Base-by-base conservation (phyloP, 2,797 vertebrate genomes). In the Anas bahamensis region DNA sequence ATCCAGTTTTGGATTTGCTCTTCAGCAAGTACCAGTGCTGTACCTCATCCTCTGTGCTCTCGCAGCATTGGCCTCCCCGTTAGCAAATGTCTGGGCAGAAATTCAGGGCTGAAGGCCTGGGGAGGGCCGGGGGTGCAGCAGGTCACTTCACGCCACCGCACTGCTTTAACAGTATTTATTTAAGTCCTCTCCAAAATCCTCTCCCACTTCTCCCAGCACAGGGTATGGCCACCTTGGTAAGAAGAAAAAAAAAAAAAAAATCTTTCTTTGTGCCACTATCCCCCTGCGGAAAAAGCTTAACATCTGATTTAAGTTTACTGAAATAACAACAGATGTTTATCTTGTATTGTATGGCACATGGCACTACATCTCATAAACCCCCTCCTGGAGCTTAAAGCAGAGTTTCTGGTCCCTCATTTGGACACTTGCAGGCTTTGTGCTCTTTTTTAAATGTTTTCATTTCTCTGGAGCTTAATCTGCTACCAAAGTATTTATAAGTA, bases 261-360 rank as follows among this genome's bases (percentile, higher is more conserved):
- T 84, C 75, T 90, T 60, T 65, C 83, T 73, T 90, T 95, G 53
- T 87, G 70, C 76, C 88, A 66, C 61, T 50, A 11, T 97, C 93
- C 93, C 98, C 97, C 70, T 83, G 90, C 94, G 90, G 89, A 97
- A 97, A 97, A 96, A 93, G 93, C 96, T 76, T 94, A 96, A 98
- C 98, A 98, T 98, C 98, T 98, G 98, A 98, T 94, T 98, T 92
- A 92, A 96, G 97, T 98, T 98, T 98, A 96, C 97, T 97, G 98
- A 97, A 98, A 98, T 98, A 98, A 98, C 98, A 98, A 97, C 98
- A 98, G 98, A 98, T 98, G 98, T 98, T 98, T 98, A 97, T 98
- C 97, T 98, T 98, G 98, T 98, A 98, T 98, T 98, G 98, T 98
- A 97, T 98, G 98, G 98, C 98, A 98, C 97, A 97, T 97, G 98